phyloP scores from a whole-genome alignment of 2,797 vertebrate species.

The Silurus lanzhouensis region DNA sequence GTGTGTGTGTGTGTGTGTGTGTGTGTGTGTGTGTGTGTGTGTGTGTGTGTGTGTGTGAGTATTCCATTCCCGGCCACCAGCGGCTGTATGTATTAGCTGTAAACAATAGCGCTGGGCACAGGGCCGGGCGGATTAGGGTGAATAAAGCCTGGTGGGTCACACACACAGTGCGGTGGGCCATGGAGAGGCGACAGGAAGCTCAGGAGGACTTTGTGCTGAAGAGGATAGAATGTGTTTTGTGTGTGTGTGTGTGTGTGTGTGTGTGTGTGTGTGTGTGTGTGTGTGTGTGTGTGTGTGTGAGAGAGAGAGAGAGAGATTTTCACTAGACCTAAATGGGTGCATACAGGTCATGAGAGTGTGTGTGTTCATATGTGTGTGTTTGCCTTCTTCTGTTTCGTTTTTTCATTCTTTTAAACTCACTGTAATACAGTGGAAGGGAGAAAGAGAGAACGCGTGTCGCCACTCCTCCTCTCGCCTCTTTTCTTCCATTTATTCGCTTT shows the following conservation, averaged over 20 bases:
- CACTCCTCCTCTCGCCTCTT: neutral
- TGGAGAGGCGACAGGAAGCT: conserved; percentile 80
- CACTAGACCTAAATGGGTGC: conserved; percentile 2
- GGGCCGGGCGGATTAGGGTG: conserved; percentile 81
- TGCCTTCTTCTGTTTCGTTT: neutral
- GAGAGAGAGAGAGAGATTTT: neutral
- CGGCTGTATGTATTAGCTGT: conserved; percentile 67
- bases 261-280: neutral
- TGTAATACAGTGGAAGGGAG: too few species aligned
- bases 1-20: conserved; percentile 7
- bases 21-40: conserved; percentile 29
- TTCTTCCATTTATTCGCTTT: neutral
- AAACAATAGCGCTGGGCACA: conserved; percentile 75
- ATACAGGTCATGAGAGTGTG: neutral
- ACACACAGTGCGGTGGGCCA: conserved; percentile 76
- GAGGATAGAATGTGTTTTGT: conserved; percentile 23
- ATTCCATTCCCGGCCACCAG: conserved; percentile 10
- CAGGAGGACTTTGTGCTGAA: conserved; percentile 51
- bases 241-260: conserved; percentile 33
- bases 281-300: neutral
- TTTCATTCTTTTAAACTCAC: too few species aligned
- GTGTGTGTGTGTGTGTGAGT: conserved; percentile 34
- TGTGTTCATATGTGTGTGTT: neutral
- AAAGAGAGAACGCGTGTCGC: neutral
- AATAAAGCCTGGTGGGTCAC: conserved; percentile 80